Conservation (phyloP, 2,113 vertebrate genomes). For the Piprites chloris region DNA sequence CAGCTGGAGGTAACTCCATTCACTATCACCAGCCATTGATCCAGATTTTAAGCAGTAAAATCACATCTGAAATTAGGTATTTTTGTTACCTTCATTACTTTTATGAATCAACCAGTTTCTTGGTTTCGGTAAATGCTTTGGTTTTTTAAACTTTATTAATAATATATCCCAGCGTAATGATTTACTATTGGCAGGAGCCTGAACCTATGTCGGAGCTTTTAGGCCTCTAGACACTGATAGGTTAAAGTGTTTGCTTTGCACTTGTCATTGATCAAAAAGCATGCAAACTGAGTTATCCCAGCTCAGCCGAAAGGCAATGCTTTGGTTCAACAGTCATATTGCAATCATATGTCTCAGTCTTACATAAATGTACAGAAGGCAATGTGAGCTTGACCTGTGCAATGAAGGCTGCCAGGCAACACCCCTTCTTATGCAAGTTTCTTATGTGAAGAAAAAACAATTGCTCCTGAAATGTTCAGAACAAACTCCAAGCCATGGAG, state of each 20-base stretch:
- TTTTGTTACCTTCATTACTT: neutral
- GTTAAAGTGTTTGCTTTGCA: neutral
- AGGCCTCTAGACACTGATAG: neutral
- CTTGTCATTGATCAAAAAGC: neutral
- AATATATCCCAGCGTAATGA: neutral
- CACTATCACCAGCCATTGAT: neutral
- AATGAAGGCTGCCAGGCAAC: neutral
- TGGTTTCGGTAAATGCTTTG: neutral
- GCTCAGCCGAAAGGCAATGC: neutral
- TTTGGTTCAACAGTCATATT: neutral
- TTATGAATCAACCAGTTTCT: neutral
- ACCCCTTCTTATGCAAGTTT: neutral
- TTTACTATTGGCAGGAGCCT: neutral
- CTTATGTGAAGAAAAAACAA: neutral
- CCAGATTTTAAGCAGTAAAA: neutral
- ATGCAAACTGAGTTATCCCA: neutral
- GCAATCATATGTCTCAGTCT: neutral
- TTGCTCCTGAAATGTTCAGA: neutral
- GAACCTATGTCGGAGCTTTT: neutral
- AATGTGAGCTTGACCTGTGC: neutral
- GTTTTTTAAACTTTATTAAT: neutral
- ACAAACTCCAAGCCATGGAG: neutral
- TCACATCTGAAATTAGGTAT: neutral
- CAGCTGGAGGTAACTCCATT: neutral
- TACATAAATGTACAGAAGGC: neutral